phyloP scores from a whole-genome alignment of 2,113 vertebrate genomes.

The Ophthalmolycus amberensis region DNA sequence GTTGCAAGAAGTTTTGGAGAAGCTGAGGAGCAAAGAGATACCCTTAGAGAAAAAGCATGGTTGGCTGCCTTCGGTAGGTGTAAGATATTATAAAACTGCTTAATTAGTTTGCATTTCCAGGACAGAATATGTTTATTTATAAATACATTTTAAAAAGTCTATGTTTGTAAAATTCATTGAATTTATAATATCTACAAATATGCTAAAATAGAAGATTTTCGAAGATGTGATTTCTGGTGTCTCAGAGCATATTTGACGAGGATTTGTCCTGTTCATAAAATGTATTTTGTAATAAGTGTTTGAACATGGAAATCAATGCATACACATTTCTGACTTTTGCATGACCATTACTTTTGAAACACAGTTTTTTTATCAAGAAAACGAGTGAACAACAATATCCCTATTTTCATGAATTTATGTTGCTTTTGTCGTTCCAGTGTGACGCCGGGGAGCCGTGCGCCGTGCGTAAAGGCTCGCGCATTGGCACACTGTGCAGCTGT shows the following conservation, averaged over 20 bases:
- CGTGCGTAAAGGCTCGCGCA: constrained; percentile 85
- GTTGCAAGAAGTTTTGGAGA: constrained; percentile 84
- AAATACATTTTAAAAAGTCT: not conserved
- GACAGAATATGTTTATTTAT: not conserved
- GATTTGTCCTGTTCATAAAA: not conserved
- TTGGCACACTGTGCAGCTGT: constrained; percentile 88
- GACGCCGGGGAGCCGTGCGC: constrained; percentile 84
- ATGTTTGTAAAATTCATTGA: not conserved
- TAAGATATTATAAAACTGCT: not conserved
- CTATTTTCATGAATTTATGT: not conserved
- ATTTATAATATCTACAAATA: not conserved
- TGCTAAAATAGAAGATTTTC: not conserved
- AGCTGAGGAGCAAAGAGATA: constrained; percentile 81
- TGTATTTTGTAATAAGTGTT: not conserved
- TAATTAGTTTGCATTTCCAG: not conserved
- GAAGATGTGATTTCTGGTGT: not conserved
- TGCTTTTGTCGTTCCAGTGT: constrained; percentile 77
- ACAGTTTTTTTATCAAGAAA: not conserved
- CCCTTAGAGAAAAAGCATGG: constrained; percentile 85
- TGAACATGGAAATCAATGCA: not conserved
- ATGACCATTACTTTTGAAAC: not conserved
- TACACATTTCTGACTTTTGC: not conserved
- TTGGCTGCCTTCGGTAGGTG: constrained; percentile 84
- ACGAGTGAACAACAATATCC: not conserved
- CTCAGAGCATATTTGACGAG: too few relatives aligned